Base-by-base conservation (phyloP, 1,140 invertebrate species). In the Zaprionus nigranus region DNA sequence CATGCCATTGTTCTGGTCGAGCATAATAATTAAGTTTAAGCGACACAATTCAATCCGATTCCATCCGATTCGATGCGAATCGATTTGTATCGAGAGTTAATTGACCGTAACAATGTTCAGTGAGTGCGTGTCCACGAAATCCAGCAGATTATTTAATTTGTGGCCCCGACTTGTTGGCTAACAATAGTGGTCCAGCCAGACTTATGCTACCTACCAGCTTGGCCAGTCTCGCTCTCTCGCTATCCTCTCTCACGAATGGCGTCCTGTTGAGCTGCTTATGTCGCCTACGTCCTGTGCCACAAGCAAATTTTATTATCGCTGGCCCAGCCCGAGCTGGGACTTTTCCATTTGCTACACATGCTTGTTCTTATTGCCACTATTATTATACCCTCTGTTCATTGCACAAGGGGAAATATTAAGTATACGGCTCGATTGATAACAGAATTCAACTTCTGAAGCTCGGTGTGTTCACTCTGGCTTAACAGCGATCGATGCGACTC, bases 271-370 rank as follows among this genome's bases (percentile, higher is more conserved):
- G 78, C 81, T 11, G 84, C 81, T 88, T 84, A 83, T 78, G 62
- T 76, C 60, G 77, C 75, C 61, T 53, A 51, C 34, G 68, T 34
- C 40, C 53, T 70, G n/a, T 3, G 82, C 79, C 73, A 67, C 72
- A 88, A 65, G 78, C 70, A 81, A 81, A 84, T 87, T 78, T 73
- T 81, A 88, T 79, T 84, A 90, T 81, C 71, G 26, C 54, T 63
- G 54, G 28, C 63, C 43, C 68, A 49, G 34, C 59, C 51, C 64
- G 24, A 46, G 54, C 11, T 3, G 34, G 24, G 12, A 51, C 28
- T 40, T 20, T 34, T 26, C 5, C 40, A 26, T 65, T 58, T 66
- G 61, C 46, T 24, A 9, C 7, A 34, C 24, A 36, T 11, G 46
- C 20, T 22, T 53, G 46, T 58, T 43, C n/a, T 17, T 65, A 26